A percentile compares a stretch with the other conserved stretches of the same genome.
Evolutionary conservation across 2,888 invertebrate genomes (phyloP).

Genomic region (Oligia latruncula): DNA sequence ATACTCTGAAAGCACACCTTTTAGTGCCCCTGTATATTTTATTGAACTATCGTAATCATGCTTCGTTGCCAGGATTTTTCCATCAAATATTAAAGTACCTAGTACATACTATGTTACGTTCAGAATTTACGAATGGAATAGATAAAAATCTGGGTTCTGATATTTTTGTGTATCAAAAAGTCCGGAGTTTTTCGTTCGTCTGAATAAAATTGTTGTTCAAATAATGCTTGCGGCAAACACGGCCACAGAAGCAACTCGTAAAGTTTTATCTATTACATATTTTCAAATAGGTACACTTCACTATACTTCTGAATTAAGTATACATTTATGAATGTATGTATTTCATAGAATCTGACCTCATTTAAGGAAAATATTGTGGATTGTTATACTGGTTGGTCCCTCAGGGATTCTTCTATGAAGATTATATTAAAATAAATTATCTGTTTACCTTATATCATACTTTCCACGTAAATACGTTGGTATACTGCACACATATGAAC

Average conservation of each 20-base stretch:
- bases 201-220: conserved; percentile 32
- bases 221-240: conserved; percentile 22
- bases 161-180: conserved; percentile 24
- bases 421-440: conserved; percentile 5
- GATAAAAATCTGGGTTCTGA: conserved; percentile 14
- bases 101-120: neutral
- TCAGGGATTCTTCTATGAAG: neutral
- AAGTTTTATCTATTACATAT: conserved; percentile 18
- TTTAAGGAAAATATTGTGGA: neutral
- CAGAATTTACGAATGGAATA: conserved; percentile 23
- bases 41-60: conserved; percentile 47
- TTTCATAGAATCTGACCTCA: neutral
- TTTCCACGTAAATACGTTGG: neutral
- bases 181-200: neutral
- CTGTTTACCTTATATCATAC: neutral
- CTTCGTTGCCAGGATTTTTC: conserved; percentile 19
- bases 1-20: conserved; percentile 51
- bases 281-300: conserved; percentile 8
- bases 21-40: conserved; percentile 47
- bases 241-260: neutral
- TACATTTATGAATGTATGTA: conserved; percentile 2
- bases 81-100: conserved; percentile 16
- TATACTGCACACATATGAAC: conserved; percentile 10
- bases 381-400: neutral
- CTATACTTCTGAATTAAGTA: neutral